Evolutionary conservation across 1,140 invertebrate species (phyloP).

Genomic region (Oncopodura yosiiana): DNA sequence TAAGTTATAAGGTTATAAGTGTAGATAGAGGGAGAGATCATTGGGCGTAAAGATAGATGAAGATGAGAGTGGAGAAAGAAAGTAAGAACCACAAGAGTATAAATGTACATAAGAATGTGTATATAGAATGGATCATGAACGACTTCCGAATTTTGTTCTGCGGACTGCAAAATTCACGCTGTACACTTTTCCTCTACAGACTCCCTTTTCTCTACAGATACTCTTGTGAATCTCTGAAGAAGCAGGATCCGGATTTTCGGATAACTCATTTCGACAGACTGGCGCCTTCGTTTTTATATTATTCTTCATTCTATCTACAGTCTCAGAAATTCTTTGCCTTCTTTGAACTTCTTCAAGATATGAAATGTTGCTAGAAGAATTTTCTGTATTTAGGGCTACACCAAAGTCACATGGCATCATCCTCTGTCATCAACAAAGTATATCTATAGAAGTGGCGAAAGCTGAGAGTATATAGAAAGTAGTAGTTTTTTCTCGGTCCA

Average conservation of each 20-base stretch:
- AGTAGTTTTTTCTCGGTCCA: too few species aligned
- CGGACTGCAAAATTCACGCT: conserved; percentile 28
- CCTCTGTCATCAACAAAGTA: too few species aligned
- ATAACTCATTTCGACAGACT: conserved; percentile 35
- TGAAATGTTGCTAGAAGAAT: too few species aligned
- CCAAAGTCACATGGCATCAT: too few species aligned
- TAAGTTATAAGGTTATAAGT: conserved; percentile 16
- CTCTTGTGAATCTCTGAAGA: neutral
- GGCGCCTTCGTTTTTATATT: conserved; percentile 33
- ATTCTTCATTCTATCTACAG: too few species aligned
- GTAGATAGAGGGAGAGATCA: conserved; percentile 12
- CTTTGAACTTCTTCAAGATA: too few species aligned
- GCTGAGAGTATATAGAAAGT: too few species aligned
- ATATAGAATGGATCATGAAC: conserved; percentile 22
- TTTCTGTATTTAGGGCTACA: too few species aligned
- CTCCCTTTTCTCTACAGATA: too few species aligned
- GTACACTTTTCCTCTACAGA: too few species aligned
- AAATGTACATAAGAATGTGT: conserved; percentile 1
- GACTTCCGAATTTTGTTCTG: conserved; percentile 27
- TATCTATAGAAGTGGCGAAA: too few species aligned
- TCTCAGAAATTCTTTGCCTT: too few species aligned
- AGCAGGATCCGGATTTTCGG: conserved; percentile 29
- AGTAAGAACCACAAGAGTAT: neutral
- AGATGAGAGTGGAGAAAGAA: conserved; percentile 1
- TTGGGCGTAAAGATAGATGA: conserved; percentile 16